Evolutionary conservation across 2,113 vertebrate genomes (phyloP), one percentile per base, ranked within the genome.

Genomic region (Excalfactoria chinensis): DNA sequence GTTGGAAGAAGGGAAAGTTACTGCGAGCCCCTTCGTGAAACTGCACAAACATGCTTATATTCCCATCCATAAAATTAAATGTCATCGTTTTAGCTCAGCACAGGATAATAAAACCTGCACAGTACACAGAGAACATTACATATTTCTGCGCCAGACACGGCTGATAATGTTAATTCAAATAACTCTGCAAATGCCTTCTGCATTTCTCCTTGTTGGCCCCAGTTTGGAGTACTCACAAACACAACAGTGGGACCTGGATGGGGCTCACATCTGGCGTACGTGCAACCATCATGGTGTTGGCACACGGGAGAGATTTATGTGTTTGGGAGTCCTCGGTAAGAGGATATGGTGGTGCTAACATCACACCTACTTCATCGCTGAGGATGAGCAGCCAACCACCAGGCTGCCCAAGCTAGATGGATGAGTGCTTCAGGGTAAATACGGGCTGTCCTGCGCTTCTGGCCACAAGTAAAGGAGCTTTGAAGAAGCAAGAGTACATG

Each of bases 11-110:
- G 55, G 43, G 11, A 66, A 82, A 56, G 72, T 85, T 91, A 68
- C 89, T 85, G 32, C n/a, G 60, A 87, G 11, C 32, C 34, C 56
- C 74, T 93, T 74, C 86, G 73, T 95, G 82, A 81, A 94, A 95
- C 80, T 37, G 40, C 18, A 14, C 4, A 6, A 88, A 60, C 6
- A 4, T 7, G 30, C 17, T 32, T 71, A 13, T 56, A 70, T 81
- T 92, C 51, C 59, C 67, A 43, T 64, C 71, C 13, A 12, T 85
- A 82, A 86, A 92, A 90, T 87, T 34, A 81, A 71, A 89, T 82
- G 68, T 76, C 15, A 7, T 86, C 34, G 84, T 81, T 94, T 82
- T 67, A 89, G 4, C 69, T 90, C 80, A 60, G 77, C 58, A 68
- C 13, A 67, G 71, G 81, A 14, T 75, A 90, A 73, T 82, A 95